Percentiles rank a stretch among this genome's conserved stretches.
These are phyloP conservation scores for Gasteruption jaculator DNA, from an alignment of 2,888 invertebrate species.

Conservation along the genomic window DNA sequence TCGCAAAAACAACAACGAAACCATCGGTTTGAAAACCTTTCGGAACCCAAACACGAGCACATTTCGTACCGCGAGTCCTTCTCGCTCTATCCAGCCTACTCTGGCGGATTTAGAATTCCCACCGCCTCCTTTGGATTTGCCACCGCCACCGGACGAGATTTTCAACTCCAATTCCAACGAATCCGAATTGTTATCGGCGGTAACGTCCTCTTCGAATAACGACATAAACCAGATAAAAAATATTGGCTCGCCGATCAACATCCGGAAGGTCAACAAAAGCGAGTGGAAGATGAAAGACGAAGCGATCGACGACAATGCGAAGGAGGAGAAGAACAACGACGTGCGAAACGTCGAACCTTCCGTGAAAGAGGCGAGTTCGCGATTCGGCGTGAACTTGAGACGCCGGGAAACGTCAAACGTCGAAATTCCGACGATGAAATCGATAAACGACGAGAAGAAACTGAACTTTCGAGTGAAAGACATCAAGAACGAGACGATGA, in stretches of 20 bases:
- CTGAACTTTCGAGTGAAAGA: constrained; percentile 44
- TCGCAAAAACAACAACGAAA: constrained; percentile 50
- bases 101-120: constrained; percentile 84
- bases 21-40: constrained; percentile 51
- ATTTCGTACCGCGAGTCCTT: constrained; percentile 65
- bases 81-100: constrained; percentile 67
- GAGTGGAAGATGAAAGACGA: constrained; percentile 36
- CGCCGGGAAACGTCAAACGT: constrained; percentile 61
- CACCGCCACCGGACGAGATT: constrained; percentile 63
- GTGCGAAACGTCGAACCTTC: constrained; percentile 64
- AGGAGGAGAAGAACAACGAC: constrained; percentile 51
- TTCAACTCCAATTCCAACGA: constrained; percentile 31
- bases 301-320: constrained; percentile 39
- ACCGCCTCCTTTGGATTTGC: constrained; percentile 76
- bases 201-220: constrained; percentile 28
- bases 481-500: constrained; percentile 44
- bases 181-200: constrained; percentile 28
- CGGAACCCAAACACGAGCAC: constrained; percentile 46
- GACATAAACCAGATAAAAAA: constrained; percentile 31
- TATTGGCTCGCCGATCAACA: constrained; percentile 34
- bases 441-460: constrained; percentile 45
- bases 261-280: constrained; percentile 39
- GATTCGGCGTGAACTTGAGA: constrained; percentile 67
- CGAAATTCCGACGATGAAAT: constrained; percentile 55
- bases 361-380: constrained; percentile 68